phyloP scores from a whole-genome alignment of 2,113 vertebrate species.

The Hyperoodon ampullatus region DNA sequence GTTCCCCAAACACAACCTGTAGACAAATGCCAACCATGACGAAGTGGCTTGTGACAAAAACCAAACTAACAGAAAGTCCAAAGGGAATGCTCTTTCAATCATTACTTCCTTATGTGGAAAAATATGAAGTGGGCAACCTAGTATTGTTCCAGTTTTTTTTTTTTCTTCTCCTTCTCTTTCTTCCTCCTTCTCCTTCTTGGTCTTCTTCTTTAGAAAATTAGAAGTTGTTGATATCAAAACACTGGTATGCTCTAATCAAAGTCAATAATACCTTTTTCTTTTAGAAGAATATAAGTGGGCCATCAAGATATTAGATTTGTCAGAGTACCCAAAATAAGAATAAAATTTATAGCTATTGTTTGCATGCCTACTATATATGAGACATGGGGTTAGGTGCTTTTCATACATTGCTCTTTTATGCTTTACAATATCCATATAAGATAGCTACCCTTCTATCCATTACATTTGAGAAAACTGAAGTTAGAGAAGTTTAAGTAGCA shows the following conservation, averaged over 20 bases:
- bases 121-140: not conserved
- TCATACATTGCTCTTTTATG: not conserved
- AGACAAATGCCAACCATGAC: not conserved
- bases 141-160: not conserved
- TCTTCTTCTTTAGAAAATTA: not conserved
- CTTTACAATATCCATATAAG: not conserved
- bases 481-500: not conserved
- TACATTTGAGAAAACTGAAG: not conserved
- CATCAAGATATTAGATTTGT: not conserved
- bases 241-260: not conserved
- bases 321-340: not conserved
- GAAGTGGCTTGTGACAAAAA: not conserved
- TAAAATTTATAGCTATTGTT: not conserved
- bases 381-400: not conserved
- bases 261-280: not conserved
- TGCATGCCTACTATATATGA: not conserved
- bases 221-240: not conserved
- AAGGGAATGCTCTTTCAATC: not conserved
- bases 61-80: not conserved
- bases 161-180: not conserved
- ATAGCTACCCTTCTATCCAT: not conserved
- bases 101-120: not conserved
- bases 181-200: not conserved
- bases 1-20: not conserved
- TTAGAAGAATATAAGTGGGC: not conserved